Conservation (phyloP, 64 coral and sea anemone genomes). For the Cladopsammia gracilis region DNA sequence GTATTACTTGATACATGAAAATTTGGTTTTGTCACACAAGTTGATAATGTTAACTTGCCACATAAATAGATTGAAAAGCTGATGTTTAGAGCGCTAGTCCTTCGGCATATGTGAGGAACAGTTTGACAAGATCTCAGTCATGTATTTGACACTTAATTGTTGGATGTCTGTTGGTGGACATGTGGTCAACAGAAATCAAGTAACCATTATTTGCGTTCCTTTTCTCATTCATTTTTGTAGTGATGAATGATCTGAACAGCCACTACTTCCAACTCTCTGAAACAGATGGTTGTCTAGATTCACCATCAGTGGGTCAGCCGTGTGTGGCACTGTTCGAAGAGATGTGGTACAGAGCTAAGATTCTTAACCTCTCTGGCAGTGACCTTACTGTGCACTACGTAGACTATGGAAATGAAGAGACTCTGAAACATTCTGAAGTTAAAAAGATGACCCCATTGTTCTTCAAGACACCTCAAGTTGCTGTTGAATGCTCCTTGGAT, state of each 20-base stretch:
- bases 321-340: slow-evolving; percentile 84
- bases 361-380: slow-evolving; percentile 32
- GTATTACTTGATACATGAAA: no score
- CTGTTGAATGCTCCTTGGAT: slow-evolving; percentile 76
- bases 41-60: no score
- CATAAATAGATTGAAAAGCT: no score
- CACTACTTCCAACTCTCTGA: slow-evolving; percentile 72
- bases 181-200: no score
- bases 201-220: background rate
- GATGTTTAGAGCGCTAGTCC: no score
- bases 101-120: no score
- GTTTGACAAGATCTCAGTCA: no score
- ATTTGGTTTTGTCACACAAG: no score
- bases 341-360: slow-evolving; percentile 79
- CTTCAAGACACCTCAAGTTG: slow-evolving; percentile 39
- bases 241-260: slow-evolving; percentile 83
- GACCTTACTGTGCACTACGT: slow-evolving; percentile 74
- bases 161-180: background rate
- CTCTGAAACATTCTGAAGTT: slow-evolving; percentile 46
- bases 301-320: slow-evolving; percentile 76
- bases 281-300: slow-evolving; percentile 70
- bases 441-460: slow-evolving; percentile 59
- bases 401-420: slow-evolving; percentile 88
- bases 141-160: background rate
- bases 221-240: slow-evolving; percentile 24